Evolutionary conservation across 2,113 vertebrate species (phyloP), one percentile per base, ranked within the genome.

Genomic region (Tylochromis polylepis): DNA sequence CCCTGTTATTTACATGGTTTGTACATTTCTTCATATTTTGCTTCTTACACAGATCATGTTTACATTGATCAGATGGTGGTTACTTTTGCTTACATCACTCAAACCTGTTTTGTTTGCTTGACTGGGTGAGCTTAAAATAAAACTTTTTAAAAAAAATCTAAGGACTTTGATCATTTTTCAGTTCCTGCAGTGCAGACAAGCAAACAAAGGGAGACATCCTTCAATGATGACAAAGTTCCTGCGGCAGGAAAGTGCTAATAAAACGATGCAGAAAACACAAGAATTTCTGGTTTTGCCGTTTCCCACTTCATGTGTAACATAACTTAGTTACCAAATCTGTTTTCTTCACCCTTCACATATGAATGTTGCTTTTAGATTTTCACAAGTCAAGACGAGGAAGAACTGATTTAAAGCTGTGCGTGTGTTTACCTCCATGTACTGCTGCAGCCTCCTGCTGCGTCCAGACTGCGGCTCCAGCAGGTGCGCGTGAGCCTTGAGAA

Each of bases 381-480:
- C 41, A 51, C 49, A 18, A 2, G 3, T 51, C 49, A 15, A 51
- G 2, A 51, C 16, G 18, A 18, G 18, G 15, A 16, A 16, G 46
- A 49, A 49, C 15, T 18, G 16, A 51, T 8, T 51, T 1, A 51
- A 6, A 51, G 49, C 49, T 51, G 78, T 18, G 11, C 4, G n/a
- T 5, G 16, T 8, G 14, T 81, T 85, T 86, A 96, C 96, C 95
- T 93, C 58, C 79, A 95, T 9, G 36, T 95, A 95, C 87, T 89
- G 89, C 92, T 89, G 89, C 75, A 95, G 85, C 70, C 85, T 95
- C 87, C 93, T 95, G 67, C 91, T 96, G 55, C 95, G 85, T 11
- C 92, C 95, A 1, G 87, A 67, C 6, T 82, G 92, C 0, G 55
- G 78, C 84, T 92, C 90, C 29, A 95, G 94, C 24, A 97, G 96